Evolutionary conservation across 2,888 invertebrate species (phyloP).

Genomic region (Pinctada fucata): DNA sequence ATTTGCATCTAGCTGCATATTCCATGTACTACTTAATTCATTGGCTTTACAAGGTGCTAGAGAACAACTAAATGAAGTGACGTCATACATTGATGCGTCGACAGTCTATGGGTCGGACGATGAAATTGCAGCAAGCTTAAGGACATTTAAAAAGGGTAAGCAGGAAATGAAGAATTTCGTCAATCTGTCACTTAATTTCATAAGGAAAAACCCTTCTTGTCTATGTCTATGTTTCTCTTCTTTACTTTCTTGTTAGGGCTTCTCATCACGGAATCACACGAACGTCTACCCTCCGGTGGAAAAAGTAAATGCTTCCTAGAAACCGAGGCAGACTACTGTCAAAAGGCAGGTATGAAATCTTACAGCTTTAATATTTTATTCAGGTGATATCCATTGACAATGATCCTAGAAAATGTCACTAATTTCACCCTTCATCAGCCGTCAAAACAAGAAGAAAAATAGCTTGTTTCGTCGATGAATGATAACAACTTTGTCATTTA

Average conservation of each 20-base stretch:
- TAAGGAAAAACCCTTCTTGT: too few species aligned
- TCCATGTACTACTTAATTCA: too few species aligned
- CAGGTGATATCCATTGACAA: too few species aligned
- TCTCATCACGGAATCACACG: neutral
- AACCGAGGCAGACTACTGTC: slow-evolving; percentile 35
- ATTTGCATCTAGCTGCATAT: too few species aligned
- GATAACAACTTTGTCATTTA: too few species aligned
- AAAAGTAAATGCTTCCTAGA: slow-evolving; percentile 37
- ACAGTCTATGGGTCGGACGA: slow-evolving; percentile 64
- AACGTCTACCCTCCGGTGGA: slow-evolving; percentile 4
- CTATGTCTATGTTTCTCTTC: too few species aligned
- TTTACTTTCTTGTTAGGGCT: neutral
- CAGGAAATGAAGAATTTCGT: neutral
- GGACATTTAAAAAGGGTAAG: slow-evolving; percentile 14
- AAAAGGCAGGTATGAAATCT: slow-evolving; percentile 37
- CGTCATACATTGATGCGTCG: slow-evolving; percentile 90
- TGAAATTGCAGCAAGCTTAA: slow-evolving; percentile 13
- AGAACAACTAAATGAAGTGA: slow-evolving; percentile 88
- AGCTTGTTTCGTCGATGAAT: too few species aligned
- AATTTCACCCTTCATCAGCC: too few species aligned
- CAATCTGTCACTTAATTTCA: too few species aligned
- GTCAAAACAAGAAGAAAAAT: too few species aligned
- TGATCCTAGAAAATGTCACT: too few species aligned
- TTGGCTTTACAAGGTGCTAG: slow-evolving; percentile 79
- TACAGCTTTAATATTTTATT: too few species aligned